These are phyloP conservation scores for Crocidura indochinensis DNA, from an alignment of 2,797 vertebrate species.

Conservation along the genomic window DNA sequence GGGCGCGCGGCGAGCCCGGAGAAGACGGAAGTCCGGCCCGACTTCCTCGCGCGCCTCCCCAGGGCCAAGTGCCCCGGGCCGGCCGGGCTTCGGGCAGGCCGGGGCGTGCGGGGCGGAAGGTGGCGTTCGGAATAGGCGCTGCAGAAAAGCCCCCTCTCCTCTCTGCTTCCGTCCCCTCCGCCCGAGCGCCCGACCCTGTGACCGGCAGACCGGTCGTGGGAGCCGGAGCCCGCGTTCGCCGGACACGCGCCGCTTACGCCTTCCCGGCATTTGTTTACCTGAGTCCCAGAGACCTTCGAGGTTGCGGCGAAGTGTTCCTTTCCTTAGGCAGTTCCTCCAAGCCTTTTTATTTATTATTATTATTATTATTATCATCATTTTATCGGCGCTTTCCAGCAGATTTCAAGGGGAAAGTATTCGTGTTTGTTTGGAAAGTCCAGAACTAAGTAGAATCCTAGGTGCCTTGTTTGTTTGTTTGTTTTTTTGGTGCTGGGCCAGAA, in stretches of 20 bases:
- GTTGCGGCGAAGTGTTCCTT: neutral
- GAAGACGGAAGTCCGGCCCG: too few species aligned
- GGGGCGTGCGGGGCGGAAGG: neutral
- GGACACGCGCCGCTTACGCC: neutral
- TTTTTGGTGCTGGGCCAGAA: conserved; percentile 56
- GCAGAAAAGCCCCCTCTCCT: neutral
- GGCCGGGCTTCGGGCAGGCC: neutral
- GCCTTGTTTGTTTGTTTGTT: neutral
- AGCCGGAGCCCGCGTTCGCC: conserved; percentile 7
- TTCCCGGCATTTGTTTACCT: conserved; percentile 58
- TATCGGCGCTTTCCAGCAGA: neutral
- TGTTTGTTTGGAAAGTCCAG: conserved; percentile 30
- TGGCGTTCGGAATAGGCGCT: conserved; percentile 65
- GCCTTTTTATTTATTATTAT: neutral
- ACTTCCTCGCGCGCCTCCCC: neutral
- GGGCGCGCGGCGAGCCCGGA: too few species aligned
- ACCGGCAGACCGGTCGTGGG: conserved; percentile 27
- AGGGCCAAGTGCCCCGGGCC: neutral
- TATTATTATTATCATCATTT: too few species aligned
- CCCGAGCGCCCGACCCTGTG: neutral
- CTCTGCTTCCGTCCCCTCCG: neutral
- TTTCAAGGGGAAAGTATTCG: neutral
- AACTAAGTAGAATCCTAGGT: conserved; percentile 41
- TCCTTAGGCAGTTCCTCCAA: neutral
- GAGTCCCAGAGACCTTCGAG: neutral